Base-by-base conservation (phyloP, 1,140 invertebrate genomes). In the Caenorhabditis tropicalis region DNA sequence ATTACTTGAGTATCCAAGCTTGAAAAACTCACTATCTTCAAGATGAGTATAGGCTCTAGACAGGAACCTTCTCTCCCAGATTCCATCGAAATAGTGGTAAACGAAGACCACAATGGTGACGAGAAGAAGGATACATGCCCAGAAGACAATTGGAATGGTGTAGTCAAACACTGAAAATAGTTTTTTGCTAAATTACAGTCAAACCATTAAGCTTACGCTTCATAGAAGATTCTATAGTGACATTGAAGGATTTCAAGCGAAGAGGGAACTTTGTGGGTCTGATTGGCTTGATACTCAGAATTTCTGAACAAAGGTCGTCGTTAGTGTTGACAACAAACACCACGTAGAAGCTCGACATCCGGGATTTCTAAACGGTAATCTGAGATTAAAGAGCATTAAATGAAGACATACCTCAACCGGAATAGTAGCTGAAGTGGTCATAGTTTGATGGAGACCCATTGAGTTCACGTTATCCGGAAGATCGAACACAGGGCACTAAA, bases 291-390 rank as follows among this genome's bases (percentile, higher is more conserved):
- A 74, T 74, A n/a, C 36, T 43, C 19, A 43, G 12, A 31, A 74
- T 74, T 21, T 74, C 65, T 15, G 65, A 74, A 15, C 65, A 74
- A 5, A 74, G n/a, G 24, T 74, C 65, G 19, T 74, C 65, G 65
- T 74, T 74, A n/a, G 33, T 74, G 36, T 74, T 74, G 36, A 74
- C 65, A 33, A 74, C 65, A 43, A 74, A 74, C 24, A 74, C 36
- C 1, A 74, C 65, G 65, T 74, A 74, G n/a, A 74, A 74, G 12
- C 65, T 74, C 0, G 65, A 43, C 65, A 74, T 74, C 9, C 65
- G 65, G 7, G 65, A 43, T 31, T 74, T 74, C 36, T 36, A 21
- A 65, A 43, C 5, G 39, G 12, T 43, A 43, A 43, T 43, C 12
- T 43, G 39, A 43, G 39, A 43, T 6, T 6, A 43, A 65, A 36